phyloP scores from a whole-genome alignment of 2,113 vertebrate genomes.

The Motacilla alba region DNA sequence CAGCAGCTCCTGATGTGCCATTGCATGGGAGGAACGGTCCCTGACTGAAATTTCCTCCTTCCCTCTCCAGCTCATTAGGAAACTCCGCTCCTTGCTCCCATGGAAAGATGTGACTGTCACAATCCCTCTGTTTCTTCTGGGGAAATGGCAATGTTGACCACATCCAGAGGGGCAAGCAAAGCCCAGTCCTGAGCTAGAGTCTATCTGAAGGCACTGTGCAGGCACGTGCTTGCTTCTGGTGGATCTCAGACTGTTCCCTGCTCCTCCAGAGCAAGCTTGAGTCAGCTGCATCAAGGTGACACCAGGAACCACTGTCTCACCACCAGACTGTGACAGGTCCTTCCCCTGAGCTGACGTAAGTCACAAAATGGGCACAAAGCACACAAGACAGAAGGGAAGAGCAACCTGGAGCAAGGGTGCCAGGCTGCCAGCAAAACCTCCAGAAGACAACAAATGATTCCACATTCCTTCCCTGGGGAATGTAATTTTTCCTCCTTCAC shows the following conservation, averaged over 20 bases:
- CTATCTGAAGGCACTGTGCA: neutral
- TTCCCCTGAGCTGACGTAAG: neutral
- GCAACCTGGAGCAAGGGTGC: neutral
- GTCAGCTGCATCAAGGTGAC: neutral
- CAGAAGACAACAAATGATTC: neutral
- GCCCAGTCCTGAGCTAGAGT: neutral
- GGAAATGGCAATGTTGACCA: neutral
- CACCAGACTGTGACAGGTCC: neutral
- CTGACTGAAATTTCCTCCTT: neutral
- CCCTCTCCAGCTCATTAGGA: neutral
- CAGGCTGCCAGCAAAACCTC: neutral
- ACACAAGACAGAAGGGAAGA: neutral
- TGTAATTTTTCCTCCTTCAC: neutral
- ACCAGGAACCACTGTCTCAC: fast-evolving
- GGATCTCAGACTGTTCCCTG: neutral
- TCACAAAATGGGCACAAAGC: neutral
- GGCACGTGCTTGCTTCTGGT: neutral
- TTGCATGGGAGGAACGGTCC: neutral
- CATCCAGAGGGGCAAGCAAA: neutral
- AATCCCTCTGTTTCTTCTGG: neutral
- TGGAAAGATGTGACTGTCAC: neutral
- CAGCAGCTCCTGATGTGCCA: neutral
- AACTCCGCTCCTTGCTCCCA: neutral
- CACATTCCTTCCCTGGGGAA: neutral
- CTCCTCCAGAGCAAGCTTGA: neutral